A percentile compares a stretch with the other conserved stretches of the same genome.
phyloP scores from a whole-genome alignment of 2,888 invertebrate species.

The Erebia epiphron region DNA sequence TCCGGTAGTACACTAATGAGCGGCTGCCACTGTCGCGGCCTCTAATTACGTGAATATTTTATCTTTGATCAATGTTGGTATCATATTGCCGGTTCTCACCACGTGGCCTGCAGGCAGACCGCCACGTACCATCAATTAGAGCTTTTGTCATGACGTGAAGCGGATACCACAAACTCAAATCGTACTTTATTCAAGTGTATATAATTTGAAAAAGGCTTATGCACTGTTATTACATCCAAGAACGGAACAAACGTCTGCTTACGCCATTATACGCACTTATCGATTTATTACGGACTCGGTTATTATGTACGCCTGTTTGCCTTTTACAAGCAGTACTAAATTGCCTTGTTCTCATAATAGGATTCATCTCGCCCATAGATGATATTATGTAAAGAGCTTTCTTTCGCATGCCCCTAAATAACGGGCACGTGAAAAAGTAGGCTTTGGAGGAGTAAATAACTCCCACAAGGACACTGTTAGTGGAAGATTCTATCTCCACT shows the following conservation, averaged over 20 bases:
- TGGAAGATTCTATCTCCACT: conserved; percentile 82
- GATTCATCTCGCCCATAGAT: conserved; percentile 19
- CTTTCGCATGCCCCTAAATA: conserved; percentile 53
- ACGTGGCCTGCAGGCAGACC: conserved; percentile 38
- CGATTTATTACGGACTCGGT: conserved; percentile 58
- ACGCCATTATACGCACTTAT: conserved; percentile 53
- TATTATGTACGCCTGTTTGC: conserved; percentile 52
- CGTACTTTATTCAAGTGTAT: neutral
- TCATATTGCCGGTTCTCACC: conserved; percentile 46
- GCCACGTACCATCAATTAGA: conserved; percentile 42
- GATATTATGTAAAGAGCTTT: conserved; percentile 37
- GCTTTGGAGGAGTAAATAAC: conserved; percentile 76
- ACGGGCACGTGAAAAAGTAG: conserved; percentile 73
- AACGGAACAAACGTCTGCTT: conserved; percentile 45
- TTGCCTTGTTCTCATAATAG: conserved; percentile 33
- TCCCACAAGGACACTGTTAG: conserved; percentile 83
- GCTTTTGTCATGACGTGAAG: conserved; percentile 54
- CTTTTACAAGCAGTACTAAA: conserved; percentile 38
- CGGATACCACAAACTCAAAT: conserved; percentile 35
- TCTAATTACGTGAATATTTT: conserved; percentile 42
- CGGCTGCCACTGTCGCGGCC: conserved; percentile 28
- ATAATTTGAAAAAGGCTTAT: conserved; percentile 26
- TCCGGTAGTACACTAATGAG: conserved; percentile 20
- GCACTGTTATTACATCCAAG: conserved; percentile 35
- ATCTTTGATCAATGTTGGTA: conserved; percentile 30